Base-by-base conservation (phyloP, 2,888 invertebrate species). In the Baccha elongata region DNA sequence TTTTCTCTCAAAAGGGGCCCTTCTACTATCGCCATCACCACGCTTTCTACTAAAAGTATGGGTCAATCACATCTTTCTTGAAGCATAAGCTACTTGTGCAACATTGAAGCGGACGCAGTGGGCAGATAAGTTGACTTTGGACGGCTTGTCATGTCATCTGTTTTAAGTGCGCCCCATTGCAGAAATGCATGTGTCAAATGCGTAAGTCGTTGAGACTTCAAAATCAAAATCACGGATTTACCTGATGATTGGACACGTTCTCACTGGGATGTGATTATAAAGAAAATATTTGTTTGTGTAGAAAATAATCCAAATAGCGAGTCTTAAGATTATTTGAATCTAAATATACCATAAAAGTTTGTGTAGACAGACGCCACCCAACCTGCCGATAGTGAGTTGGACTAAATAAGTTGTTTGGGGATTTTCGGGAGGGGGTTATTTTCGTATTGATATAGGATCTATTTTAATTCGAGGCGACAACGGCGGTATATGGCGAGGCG, bases 301-400 rank as follows among this genome's bases (percentile, higher is more conserved):
- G 26, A 11, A 8, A 13, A 15, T 4, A 32, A 52, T 32, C 26
- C 6, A 26, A 58, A 58, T 42, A 23, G 58, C 23, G 42, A 40
- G 26, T 26, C 44, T 17, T 29, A 11, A 60, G 29, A 26, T 5
- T 55, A 40, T 71, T 62, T 32, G n/a, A 69, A 53, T 55, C 62
- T 71, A 69, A 72, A 73, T 40, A 32, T 26, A 62, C 8, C 8
- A 35, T 35, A 35, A 8, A 23, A 19, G 23, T 3, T 35, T 42
- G 23, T 17, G 17, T n/a, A 44, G 7, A 60, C 19, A 60, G 23
- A 53, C 55, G 48, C 53, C 55, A 71, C 76, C 26, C 64, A 40
- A 73, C 53, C 73, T 53, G 21, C 64, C 55, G 64, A 65, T 73
- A 73, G 55, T 46, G 19, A 48, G 37, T 55, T 55, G 42, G 37